Conservation (phyloP, 2,888 invertebrate genomes). For the Noctua comes region DNA sequence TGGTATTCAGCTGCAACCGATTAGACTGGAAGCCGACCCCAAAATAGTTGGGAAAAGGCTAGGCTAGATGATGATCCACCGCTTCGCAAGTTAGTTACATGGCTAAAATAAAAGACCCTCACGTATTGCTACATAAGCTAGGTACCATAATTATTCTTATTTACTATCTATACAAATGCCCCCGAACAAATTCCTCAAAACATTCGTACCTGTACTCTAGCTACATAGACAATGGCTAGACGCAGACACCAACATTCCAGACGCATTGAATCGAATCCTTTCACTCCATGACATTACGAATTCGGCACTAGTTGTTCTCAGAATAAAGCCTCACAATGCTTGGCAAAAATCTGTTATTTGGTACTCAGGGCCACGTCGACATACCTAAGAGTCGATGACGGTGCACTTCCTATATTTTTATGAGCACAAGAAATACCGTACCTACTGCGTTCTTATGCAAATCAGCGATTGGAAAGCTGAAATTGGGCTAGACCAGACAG, state of each 20-base stretch:
- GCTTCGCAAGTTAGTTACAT: background rate
- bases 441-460: slow-evolving; percentile 14
- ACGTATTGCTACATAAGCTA: background rate
- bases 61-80: background rate
- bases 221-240: slow-evolving; percentile 36
- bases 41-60: too few species aligned
- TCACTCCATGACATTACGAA: slow-evolving; percentile 80
- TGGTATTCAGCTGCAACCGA: too few species aligned
- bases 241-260: slow-evolving; percentile 77
- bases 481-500: background rate
- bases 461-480: slow-evolving; percentile 8
- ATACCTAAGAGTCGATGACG: slow-evolving; percentile 55
- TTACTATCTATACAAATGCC: slow-evolving; percentile 4
- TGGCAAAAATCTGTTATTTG: slow-evolving; percentile 56
- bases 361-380: slow-evolving; percentile 53
- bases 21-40: too few species aligned
- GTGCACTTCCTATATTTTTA: slow-evolving; percentile 56
- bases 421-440: slow-evolving; percentile 5
- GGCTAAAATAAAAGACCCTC: background rate
- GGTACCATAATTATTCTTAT: slow-evolving; percentile 8
- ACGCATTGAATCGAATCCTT: slow-evolving; percentile 74
- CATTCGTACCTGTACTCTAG: slow-evolving; percentile 3
- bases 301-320: slow-evolving; percentile 75
- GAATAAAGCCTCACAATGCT: slow-evolving; percentile 69
- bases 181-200: slow-evolving; percentile 37